Percentiles rank a stretch among this genome's conserved stretches.
These are phyloP conservation scores for Nannospalax galili DNA, from an alignment of 2,113 vertebrate genomes.

Conservation along the genomic window DNA sequence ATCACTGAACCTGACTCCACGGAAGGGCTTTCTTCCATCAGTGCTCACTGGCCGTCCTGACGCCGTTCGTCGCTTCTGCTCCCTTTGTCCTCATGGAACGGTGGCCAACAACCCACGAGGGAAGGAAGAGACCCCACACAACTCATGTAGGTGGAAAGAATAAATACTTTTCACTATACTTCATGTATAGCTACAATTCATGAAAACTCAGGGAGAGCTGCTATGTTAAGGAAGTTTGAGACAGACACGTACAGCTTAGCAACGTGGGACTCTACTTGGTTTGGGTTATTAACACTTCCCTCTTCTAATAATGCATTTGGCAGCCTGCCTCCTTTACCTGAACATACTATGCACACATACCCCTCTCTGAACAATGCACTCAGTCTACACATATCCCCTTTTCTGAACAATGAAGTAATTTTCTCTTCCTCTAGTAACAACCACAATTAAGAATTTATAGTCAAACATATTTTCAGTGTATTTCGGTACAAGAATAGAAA, in stretches of 20 bases:
- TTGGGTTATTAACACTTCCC: no score
- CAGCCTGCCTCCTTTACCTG: neutral
- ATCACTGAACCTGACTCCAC: no score
- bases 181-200: neutral
- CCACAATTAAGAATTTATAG: neutral
- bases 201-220: fast-evolving
- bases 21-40: no score
- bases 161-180: neutral
- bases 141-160: neutral
- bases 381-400: no score
- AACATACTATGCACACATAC: neutral
- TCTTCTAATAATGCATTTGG: neutral
- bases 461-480: no score
- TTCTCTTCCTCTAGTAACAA: neutral
- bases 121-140: no score
- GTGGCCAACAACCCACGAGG: no score
- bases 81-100: no score
- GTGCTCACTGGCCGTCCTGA: no score
- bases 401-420: neutral
- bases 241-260: neutral
- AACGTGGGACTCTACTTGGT: neutral
- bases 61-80: no score
- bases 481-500: neutral
- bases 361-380: neutral
- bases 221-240: neutral